Evolutionary conservation across 2,888 invertebrate species (phyloP), one percentile per base, ranked within the genome.

Genomic region (Macrosiphum euphorbiae): DNA sequence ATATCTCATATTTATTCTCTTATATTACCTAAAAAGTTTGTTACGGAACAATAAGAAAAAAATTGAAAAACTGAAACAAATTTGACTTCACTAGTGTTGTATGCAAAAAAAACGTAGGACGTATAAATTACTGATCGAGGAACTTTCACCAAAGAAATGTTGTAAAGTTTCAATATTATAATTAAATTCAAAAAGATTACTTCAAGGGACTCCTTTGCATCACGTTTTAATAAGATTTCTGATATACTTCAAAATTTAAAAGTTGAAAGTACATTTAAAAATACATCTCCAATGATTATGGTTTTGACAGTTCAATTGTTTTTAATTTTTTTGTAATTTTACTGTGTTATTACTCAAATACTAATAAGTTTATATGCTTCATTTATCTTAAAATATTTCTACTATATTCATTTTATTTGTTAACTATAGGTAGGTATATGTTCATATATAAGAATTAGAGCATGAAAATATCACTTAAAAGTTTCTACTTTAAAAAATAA

Each of bases 131-230:
- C 87, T 50, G 87, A 87, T 87, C 87, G n/a, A 50, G 87, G 13
- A 87, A 87, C 87, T 87, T 87, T 52, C 50, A 16, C 86, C 47
- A 28, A 47, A 28, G 47, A 28, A 50, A n/a, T 50, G 87, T 87
- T 87, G 28, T 50, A 87, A 87, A 87, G 50, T 87, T 87, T 87
- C 87, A 87, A 87, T 87, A 52, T 87, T 87, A n/a, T 87, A 87
- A 87, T 87, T 87, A 87, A 87, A 87, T 87, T 87, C 20, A 16
- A 87, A 87, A 87, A 87, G 50, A 87, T 87, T 87, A 52, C n/a
- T 50, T 87, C n/a, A 50, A 44, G 85, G 26, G 41, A 85, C n/a
- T 44, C 44, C 50, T n/a, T n/a, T 87, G 8, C n/a, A 50, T 50
- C n/a, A 87, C 5, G n/a, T 87, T 87, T 50, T 47, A 50, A 87